phyloP scores from a whole-genome alignment of 2,797 vertebrate genomes.

The Acropternis orthonyx region DNA sequence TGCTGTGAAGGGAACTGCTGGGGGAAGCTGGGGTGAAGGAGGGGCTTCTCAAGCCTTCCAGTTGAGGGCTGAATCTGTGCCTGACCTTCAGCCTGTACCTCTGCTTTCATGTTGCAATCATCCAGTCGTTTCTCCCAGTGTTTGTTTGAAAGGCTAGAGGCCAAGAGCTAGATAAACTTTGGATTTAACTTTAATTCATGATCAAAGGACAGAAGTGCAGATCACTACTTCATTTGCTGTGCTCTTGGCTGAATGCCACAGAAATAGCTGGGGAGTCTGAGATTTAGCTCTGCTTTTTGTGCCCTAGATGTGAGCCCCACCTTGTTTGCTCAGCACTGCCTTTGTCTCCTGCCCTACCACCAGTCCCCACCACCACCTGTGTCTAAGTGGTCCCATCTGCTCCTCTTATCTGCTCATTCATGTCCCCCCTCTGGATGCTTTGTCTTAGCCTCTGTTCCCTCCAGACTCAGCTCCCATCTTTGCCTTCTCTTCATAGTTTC shows the following conservation, averaged over 20 bases:
- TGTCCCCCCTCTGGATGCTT: neutral
- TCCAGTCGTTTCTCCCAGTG: neutral
- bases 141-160: constrained; percentile 41
- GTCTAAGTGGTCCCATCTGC: neutral
- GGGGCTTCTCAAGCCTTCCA: neutral
- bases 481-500: neutral
- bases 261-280: accelerated
- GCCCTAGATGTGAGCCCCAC: neutral
- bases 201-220: constrained; percentile 20
- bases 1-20: neutral
- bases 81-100: constrained; percentile 45
- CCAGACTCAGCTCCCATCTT: neutral
- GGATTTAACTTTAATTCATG: constrained; percentile 49
- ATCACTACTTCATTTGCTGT: neutral
- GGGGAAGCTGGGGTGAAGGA: neutral
- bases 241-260: neutral
- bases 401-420: neutral
- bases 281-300: neutral
- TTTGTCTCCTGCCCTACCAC: neutral
- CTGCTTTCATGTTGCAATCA: constrained; percentile 51
- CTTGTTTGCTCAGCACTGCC: neutral
- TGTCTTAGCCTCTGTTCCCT: neutral
- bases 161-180: constrained; percentile 41
- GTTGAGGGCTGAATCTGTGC: neutral
- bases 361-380: neutral